phyloP scores from a whole-genome alignment of 1,140 invertebrate species.

The Leptopilina boulardi region DNA sequence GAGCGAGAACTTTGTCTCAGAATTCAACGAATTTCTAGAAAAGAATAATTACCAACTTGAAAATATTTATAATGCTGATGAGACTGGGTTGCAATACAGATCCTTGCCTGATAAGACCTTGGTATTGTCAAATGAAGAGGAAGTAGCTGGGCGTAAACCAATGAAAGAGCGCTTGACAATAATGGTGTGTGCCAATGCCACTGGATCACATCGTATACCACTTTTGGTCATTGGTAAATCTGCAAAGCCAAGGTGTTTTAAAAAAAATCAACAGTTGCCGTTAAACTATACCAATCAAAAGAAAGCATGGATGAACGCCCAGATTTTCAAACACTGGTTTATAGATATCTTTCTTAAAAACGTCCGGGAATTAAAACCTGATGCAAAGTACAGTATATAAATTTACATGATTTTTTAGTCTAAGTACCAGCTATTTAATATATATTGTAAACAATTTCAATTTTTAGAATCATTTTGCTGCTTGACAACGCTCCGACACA shows the following conservation, averaged over 20 bases:
- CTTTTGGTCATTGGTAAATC: constrained; percentile 55
- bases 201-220: constrained; percentile 58
- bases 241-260: constrained; percentile 22
- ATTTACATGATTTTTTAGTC: not conserved
- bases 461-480: constrained; percentile 25
- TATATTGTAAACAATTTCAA: not conserved
- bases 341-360: not conserved
- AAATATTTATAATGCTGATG: constrained; percentile 42
- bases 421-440: not conserved
- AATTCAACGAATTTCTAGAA: not conserved
- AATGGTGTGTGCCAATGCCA: constrained; percentile 64
- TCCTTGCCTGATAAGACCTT: constrained; percentile 31
- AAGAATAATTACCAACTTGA: not conserved
- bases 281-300: not conserved
- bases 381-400: not conserved
- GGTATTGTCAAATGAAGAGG: not conserved
- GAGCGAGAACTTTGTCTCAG: not conserved
- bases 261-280: not conserved
- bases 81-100: constrained; percentile 38
- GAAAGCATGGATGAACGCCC: not conserved
- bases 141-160: constrained; percentile 37
- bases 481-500: constrained; percentile 40
- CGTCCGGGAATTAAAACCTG: not conserved
- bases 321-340: not conserved
- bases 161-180: constrained; percentile 12